phyloP scores from a whole-genome alignment of 2,113 vertebrate species.

The Mormoops blainvillei region DNA sequence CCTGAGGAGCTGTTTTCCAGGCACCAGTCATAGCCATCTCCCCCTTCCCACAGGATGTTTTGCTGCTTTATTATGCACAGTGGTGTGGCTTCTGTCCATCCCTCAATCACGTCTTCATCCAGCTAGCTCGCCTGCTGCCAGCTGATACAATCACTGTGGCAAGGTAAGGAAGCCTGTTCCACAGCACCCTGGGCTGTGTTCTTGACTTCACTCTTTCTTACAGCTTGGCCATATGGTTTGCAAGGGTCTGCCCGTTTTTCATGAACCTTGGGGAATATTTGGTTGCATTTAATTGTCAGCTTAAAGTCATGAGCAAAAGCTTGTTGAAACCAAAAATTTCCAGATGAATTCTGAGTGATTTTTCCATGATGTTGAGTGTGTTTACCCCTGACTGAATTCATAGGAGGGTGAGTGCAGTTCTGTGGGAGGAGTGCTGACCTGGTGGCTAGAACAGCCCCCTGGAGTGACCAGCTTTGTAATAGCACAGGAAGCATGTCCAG shows the following conservation, averaged over 20 bases:
- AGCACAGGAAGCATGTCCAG: background rate
- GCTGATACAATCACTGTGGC: conserved; percentile 87
- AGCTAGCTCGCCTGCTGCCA: conserved; percentile 89
- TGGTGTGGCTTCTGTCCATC: conserved; percentile 98
- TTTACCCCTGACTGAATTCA: background rate
- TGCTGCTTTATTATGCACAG: conserved; percentile 94
- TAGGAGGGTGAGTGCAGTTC: background rate
- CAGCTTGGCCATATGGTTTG: background rate
- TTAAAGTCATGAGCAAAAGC: background rate
- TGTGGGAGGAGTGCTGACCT: background rate
- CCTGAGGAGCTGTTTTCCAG: background rate
- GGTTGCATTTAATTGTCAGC: background rate
- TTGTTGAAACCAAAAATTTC: background rate
- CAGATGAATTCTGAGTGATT: background rate
- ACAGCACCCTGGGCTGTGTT: background rate
- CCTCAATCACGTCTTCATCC: conserved; percentile 94
- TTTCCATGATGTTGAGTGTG: background rate
- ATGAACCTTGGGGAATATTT: background rate
- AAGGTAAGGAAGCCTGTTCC: conserved; percentile 81
- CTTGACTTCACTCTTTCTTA: background rate
- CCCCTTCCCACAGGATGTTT: conserved; percentile 84
- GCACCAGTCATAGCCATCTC: background rate
- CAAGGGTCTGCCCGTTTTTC: background rate
- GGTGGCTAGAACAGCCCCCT: background rate
- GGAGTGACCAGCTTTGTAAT: background rate